Percentiles rank a stretch among this genome's conserved stretches.
Conservation (phyloP, 2,888 invertebrate species). For the Chaetoderma sp. region DNA sequence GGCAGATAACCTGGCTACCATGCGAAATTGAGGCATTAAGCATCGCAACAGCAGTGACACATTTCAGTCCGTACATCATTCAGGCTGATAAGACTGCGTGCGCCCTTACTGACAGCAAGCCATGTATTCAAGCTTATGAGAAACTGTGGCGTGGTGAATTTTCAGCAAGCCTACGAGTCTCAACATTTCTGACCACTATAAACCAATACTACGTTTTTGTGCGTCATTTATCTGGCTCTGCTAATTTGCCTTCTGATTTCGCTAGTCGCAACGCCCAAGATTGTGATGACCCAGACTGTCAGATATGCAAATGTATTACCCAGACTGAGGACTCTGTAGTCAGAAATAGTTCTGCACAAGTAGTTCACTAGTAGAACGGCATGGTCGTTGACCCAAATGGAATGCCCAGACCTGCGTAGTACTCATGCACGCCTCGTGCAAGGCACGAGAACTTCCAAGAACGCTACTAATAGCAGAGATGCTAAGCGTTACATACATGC, state of each 20-base stretch:
- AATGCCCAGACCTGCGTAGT: slow-evolving; percentile 40
- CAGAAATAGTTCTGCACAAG: slow-evolving; percentile 14
- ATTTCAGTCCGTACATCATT: slow-evolving; percentile 43
- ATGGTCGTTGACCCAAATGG: slow-evolving; percentile 29
- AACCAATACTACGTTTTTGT: slow-evolving; percentile 23
- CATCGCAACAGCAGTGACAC: slow-evolving; percentile 37
- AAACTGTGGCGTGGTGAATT: slow-evolving; percentile 41
- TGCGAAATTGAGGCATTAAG: slow-evolving; percentile 43
- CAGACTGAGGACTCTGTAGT: slow-evolving; percentile 37
- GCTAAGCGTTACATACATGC: slow-evolving; percentile 28
- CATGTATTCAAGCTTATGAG: slow-evolving; percentile 41
- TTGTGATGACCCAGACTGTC: slow-evolving; percentile 33
- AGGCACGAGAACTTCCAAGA: slow-evolving; percentile 38
- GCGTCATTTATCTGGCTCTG: slow-evolving; percentile 25
- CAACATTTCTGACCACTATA: slow-evolving; percentile 34
- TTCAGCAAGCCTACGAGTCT: slow-evolving; percentile 34
- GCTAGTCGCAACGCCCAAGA: slow-evolving; percentile 34
- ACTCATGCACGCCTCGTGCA: slow-evolving; percentile 34
- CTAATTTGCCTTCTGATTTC: slow-evolving; percentile 37
- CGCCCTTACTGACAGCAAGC: slow-evolving; percentile 39
- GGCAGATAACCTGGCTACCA: slow-evolving; percentile 40
- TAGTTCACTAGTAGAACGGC: slow-evolving; percentile 30
- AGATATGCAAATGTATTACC: slow-evolving; percentile 5
- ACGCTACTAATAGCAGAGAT: slow-evolving; percentile 22
- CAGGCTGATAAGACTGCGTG: slow-evolving; percentile 32